Conservation (phyloP, 2,888 invertebrate species). For the Leptura quadrifasciata region DNA sequence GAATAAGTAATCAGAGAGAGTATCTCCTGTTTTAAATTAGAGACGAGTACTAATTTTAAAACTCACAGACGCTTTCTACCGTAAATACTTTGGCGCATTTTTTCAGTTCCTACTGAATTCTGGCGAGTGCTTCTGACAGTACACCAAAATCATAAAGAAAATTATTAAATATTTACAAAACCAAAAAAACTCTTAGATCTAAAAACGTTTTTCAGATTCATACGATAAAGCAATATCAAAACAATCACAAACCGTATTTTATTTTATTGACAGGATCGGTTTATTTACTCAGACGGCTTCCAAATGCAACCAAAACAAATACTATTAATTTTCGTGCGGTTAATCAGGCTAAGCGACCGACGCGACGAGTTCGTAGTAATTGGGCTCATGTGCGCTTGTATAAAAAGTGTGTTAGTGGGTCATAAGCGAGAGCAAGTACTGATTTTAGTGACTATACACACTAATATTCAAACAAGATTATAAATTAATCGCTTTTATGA, state of each 20-base stretch:
- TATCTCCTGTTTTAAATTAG: no score
- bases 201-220: no score
- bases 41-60: no score
- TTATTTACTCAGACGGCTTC: neutral
- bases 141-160: no score
- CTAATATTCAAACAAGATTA: neutral
- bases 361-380: neutral
- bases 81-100: no score
- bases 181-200: no score
- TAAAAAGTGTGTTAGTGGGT: slow-evolving; percentile 37
- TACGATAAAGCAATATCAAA: neutral
- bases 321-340: neutral
- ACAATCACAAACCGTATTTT: neutral
- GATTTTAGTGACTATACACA: neutral
- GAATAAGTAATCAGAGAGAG: no score
- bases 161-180: no score
- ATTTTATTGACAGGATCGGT: neutral
- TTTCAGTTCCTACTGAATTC: no score
- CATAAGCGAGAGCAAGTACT: slow-evolving; percentile 27
- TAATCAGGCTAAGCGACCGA: slow-evolving; percentile 3
- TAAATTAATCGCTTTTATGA: neutral
- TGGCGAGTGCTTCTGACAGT: no score
- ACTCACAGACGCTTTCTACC: no score
- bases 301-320: neutral
- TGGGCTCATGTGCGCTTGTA: slow-evolving; percentile 10